Base-by-base conservation (phyloP, 1,140 invertebrate species). In the Acromyrmex charruanus region DNA sequence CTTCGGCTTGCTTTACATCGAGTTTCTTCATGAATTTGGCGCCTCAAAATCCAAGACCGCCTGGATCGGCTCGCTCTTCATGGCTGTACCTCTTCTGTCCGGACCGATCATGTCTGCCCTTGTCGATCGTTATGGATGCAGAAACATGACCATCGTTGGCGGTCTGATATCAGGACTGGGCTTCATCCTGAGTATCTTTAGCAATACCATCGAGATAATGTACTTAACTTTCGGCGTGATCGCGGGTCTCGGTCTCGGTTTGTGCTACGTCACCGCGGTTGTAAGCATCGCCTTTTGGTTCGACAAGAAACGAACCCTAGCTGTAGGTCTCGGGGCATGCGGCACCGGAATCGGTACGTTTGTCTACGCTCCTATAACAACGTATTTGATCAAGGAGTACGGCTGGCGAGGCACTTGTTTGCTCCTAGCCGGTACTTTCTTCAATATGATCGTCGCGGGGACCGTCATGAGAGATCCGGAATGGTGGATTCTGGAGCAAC, bases 241-340 rank as follows among this genome's bases (percentile, higher is more conserved):
- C 35, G 97, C 98, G 44, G 98, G 98, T 2, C 95, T 98, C 28
- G 98, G 98, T 5, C 95, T 99, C 75, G 98, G 98, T 3, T 95
- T 99, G 44, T 98, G 98, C 51, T 98, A 98, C 93, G 98, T 99
- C 1, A 98, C 98, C 14, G 98, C 98, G 1, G 98, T 98, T 1
- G 99, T 99, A 2, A 97, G 97, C 51, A 99, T 99, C 72, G 98
- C 99, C 14, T 99, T 98, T 93, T 99, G 99, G 97, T 99, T 99
- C 94, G 99, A 99, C 89, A 98, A 98, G 92, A 98, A 97, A 92
- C 96, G 99, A 35, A 98, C 98, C 14, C 96, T 99, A 63, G 99
- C 99, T 4, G 99, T 98, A 16, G 98, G 99, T 0, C 96, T 99
- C 51, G 98, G 98, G 0, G 98, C 99, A 3, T 98, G 98, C 89